Evolutionary conservation across 2,888 invertebrate genomes (phyloP).

Genomic region (Cylloceria caligata): DNA sequence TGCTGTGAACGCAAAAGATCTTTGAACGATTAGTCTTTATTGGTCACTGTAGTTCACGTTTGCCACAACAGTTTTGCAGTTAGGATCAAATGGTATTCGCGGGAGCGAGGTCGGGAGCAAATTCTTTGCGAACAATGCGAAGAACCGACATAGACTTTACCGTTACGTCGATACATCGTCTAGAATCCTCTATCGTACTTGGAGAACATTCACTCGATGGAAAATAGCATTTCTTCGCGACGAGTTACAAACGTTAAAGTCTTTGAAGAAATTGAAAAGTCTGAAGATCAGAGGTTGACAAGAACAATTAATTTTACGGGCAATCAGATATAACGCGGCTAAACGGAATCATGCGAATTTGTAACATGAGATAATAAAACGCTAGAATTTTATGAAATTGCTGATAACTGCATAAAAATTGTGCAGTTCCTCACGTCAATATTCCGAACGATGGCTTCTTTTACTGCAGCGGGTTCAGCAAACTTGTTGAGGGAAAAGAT

Average conservation of each 20-base stretch:
- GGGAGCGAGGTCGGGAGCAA: neutral
- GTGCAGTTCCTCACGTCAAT: neutral
- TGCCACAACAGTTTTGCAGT: slow-evolving; percentile 6
- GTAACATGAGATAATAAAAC: slow-evolving; percentile 57
- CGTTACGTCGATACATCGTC: neutral
- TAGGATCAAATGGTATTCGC: slow-evolving; percentile 22
- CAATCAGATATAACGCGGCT: slow-evolving; percentile 30
- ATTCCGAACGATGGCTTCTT: slow-evolving; percentile 20
- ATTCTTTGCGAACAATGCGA: neutral
- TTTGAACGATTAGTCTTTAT: slow-evolving; percentile 13
- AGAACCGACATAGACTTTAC: neutral
- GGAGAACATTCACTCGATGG: neutral
- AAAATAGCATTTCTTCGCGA: slow-evolving; percentile 2
- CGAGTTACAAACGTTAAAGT: neutral
- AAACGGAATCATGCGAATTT: slow-evolving; percentile 28
- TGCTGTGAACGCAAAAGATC: neutral
- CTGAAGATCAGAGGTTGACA: slow-evolving; percentile 25
- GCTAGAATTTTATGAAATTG: slow-evolving; percentile 31
- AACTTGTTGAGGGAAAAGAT: slow-evolving; percentile 13
- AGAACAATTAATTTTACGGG: slow-evolving; percentile 21
- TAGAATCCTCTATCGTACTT: neutral
- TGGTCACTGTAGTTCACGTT: slow-evolving; percentile 7
- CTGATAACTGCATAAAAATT: slow-evolving; percentile 15
- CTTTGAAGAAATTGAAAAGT: neutral
- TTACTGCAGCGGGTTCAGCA: slow-evolving; percentile 5